Base-by-base conservation (phyloP, 2,888 invertebrate species). In the Holacanthella duospinosa region DNA sequence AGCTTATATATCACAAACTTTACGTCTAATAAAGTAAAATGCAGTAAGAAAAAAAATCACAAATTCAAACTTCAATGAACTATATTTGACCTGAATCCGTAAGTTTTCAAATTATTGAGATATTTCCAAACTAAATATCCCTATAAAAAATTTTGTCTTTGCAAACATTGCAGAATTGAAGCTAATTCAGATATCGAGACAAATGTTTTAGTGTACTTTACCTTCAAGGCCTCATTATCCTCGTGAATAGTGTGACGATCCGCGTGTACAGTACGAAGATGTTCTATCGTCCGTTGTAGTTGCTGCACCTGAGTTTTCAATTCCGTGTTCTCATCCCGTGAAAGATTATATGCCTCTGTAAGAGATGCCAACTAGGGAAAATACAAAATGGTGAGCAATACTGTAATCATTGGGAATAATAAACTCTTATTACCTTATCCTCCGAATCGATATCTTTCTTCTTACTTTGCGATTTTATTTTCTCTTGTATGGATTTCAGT, bases 231-330 rank as follows among this genome's bases (percentile, higher is more conserved):
- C n/a, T 48, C 48, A 48, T 48, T 48, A 16, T 48, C 48, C 21
- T 48, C 48, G 4, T 48, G 48, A 21, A 48, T 16, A 48, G 12
- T 48, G 21, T 48, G 48, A 21, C 59, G 59, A 27, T 44, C 59
- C 24, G 25, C 28, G 16, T 59, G 59, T 6, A 21, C 12, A 16
- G 24, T 9, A 25, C 25, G 43, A 3, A 59, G 27, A 2, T 59
- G 59, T 2, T 59, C 59, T 4, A 59, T 28, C 12, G 59, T 44
- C 3, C 43, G 43, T 26, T 59, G 59, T 24, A 27, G 28, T 24
- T 59, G 59, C 25, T 59, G 19, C n/a, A 48, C n/a, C 48, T 48
- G 48, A 4, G 12, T 21, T 21, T 48, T 48, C 4, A n/a, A 21
- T 4, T 48, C 48, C 19, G n/a, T 4, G n/a, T 9, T 21, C n/a